Conservation (phyloP, 2,113 vertebrate species). For the Marcusenius ussheri region DNA sequence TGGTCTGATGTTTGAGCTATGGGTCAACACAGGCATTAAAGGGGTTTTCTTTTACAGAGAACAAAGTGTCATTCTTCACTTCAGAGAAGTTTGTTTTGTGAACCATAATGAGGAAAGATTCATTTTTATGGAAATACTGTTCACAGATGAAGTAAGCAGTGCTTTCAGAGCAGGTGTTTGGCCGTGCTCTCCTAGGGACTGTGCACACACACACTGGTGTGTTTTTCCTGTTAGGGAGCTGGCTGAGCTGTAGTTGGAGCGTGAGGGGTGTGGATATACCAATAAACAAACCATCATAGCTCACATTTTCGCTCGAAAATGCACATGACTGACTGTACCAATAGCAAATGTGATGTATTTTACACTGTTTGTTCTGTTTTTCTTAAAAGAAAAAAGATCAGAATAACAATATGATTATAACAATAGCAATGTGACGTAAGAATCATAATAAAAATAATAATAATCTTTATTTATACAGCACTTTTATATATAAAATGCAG, state of each 20-base stretch:
- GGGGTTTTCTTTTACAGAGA: neutral
- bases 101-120: neutral
- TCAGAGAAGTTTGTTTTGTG: neutral
- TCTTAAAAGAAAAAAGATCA: neutral
- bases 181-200: neutral
- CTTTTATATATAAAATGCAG: too few relatives aligned
- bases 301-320: neutral
- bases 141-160: neutral
- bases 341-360: neutral
- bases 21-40: neutral
- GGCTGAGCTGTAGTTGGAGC: neutral
- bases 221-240: neutral
- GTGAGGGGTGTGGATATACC: neutral
- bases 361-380: neutral
- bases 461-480: too few relatives aligned
- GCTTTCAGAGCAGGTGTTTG: neutral
- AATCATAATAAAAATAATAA: neutral
- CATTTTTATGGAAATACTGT: neutral
- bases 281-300: neutral
- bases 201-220: neutral
- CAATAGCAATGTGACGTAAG: neutral
- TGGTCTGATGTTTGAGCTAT: neutral
- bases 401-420: neutral
- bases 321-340: neutral
- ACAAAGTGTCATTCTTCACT: neutral